These are phyloP conservation scores for Napeogenes sylphis DNA, from an alignment of 2,888 invertebrate genomes.

Conservation along the genomic window DNA sequence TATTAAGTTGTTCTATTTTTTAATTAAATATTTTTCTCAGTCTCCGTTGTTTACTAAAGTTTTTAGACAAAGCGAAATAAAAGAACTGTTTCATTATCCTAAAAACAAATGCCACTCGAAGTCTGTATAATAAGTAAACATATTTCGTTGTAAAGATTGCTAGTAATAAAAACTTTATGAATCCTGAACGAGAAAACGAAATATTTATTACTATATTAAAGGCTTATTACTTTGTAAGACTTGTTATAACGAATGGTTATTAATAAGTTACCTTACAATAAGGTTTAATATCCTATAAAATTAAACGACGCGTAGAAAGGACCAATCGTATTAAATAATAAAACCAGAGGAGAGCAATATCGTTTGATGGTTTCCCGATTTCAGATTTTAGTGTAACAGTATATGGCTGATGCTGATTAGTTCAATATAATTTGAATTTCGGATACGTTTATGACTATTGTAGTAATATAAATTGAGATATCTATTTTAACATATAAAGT, in stretches of 20 bases:
- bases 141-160: conserved; percentile 1
- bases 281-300: conserved; percentile 29
- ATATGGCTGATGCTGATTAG: conserved; percentile 3
- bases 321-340: conserved; percentile 31
- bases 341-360: conserved; percentile 26
- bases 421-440: conserved; percentile 2
- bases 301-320: conserved; percentile 27
- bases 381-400: conserved; percentile 16
- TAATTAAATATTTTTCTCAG: conserved; percentile 34
- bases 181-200: conserved; percentile 6
- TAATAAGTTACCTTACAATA: conserved; percentile 25
- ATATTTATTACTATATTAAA: conserved; percentile 18
- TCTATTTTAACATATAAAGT: neutral
- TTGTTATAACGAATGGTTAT: conserved; percentile 17
- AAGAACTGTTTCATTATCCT: conserved; percentile 23
- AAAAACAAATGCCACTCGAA: conserved; percentile 8
- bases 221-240: conserved; percentile 18
- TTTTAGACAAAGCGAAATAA: conserved; percentile 22
- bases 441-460: neutral
- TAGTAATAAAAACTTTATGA: conserved; percentile 13
- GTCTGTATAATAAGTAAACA: conserved; percentile 6
- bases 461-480: neutral
- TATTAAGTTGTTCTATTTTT: conserved; percentile 31
- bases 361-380: conserved; percentile 29
- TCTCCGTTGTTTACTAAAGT: conserved; percentile 30